phyloP scores from a whole-genome alignment of 2,888 invertebrate genomes.

The Trichogramma dendrolimi region DNA sequence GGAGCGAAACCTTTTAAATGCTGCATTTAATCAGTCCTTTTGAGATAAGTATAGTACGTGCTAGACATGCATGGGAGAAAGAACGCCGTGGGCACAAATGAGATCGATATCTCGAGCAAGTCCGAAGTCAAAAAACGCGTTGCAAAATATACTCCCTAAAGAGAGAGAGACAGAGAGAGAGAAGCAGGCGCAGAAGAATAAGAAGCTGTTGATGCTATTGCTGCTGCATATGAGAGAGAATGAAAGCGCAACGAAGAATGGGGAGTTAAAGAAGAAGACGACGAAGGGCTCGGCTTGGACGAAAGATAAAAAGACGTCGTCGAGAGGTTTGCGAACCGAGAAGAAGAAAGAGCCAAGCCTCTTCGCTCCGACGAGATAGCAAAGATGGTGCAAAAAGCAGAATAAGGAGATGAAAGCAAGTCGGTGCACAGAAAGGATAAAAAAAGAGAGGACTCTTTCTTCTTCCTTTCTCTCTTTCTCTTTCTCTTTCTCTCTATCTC shows the following conservation, averaged over 20 bases:
- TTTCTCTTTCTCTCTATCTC: too few relatives aligned
- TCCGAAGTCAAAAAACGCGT: conserved; percentile 19
- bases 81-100: too few relatives aligned
- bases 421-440: too few relatives aligned
- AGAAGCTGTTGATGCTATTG: too few relatives aligned
- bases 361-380: too few relatives aligned
- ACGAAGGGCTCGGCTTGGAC: not conserved
- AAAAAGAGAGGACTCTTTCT: not conserved
- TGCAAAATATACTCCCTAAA: not conserved
- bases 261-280: not conserved
- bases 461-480: not conserved
- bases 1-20: too few relatives aligned
- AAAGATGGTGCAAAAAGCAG: too few relatives aligned
- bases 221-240: not conserved
- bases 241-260: not conserved
- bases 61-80: too few relatives aligned
- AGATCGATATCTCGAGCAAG: not conserved
- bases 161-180: not conserved
- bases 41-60: too few relatives aligned
- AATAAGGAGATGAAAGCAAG: too few relatives aligned
- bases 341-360: too few relatives aligned
- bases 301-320: conserved; percentile 15
- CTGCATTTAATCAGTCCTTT: too few relatives aligned
- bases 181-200: not conserved
- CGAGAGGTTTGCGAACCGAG: conserved; percentile 8